Evolutionary conservation across 1,140 invertebrate genomes (phyloP), one percentile per base, ranked within the genome.

Genomic region (Aphaenogaster rudis): DNA sequence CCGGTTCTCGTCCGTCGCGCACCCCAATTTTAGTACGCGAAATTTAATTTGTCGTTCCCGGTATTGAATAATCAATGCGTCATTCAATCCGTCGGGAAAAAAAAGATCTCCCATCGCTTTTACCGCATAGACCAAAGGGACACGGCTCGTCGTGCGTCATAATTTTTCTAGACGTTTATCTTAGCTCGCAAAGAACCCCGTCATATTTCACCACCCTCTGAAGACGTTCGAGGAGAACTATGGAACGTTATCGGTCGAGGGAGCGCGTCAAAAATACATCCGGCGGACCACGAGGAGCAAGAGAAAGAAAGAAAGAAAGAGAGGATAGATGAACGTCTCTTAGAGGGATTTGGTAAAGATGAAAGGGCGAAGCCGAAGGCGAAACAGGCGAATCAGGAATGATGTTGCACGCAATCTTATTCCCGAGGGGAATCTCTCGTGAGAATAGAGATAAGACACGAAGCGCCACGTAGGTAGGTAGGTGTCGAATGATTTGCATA

Each of bases 401-500:
- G 87, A 87, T 86, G 84, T 85, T 91, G 86, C 91, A 92, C 90
- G 90, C 91, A 90, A 92, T 92, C 90, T 92, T 85, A 90, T 86
- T 88, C 74, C 79, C 87, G 86, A 42, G 79, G 80, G 87, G 87
- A 76, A 84, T 77, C 86, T 72, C 81, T 82, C 86, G 85, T 81
- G 88, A 84, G 91, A 84, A 92, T 91, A 81, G 89, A 92, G 91
- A 92, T 93, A 92, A 92, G 92, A 89, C 91, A 92, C 92, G 92
- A 91, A 92, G 88, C 84, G 91, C 85, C 85, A 82, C 79, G 78
- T 88, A 88, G 72, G 52, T 74, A 74, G 88, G 88, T 92, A 92
- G 90, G 91, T 92, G 91, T 89, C 91, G 90, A 86, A 87, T 84
- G 88, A 93, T 93, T 93, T 93, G 91, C 92, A 93, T 93, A 92